Evolutionary conservation across 2,113 vertebrate species (phyloP), one percentile per base, ranked within the genome.

Genomic region (Oncorhynchus gorbuscha): DNA sequence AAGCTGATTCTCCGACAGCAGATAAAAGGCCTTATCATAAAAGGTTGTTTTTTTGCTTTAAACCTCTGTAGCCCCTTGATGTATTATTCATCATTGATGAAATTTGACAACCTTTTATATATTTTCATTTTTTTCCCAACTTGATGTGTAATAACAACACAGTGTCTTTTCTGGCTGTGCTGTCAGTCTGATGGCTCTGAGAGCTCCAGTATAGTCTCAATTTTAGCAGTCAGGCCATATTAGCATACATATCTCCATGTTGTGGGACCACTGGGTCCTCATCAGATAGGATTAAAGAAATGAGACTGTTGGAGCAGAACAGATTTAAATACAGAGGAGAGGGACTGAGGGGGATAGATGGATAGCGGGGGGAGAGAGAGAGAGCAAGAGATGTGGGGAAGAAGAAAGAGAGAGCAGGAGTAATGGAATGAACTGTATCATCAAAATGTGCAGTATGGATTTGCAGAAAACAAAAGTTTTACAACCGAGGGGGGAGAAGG

Each of bases 391-490:
- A 58, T 18, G 55, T 4, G 55, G 55, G 20, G 55, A 58, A 16
- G 55, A 20, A 58, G 39, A 11, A 45, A 45, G 39, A 45, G 39
- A 67, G 26, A 65, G 26, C 3, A 11, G 26, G 24, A 30, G 30
- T 14, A 55, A 55, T 55, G 51, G 51, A 5, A 18, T 55, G 16
- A 55, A 14, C 51, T 55, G 12, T 5, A 55, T 55, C 51, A 18
- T 55, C 51, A 55, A 55, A 18, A 55, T 55, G 51, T 45, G 39
- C 39, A 11, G 39, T 18, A 89, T 78, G 79, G 83, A 84, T 84
- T 85, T 83, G 76, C 48, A 78, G 35, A 87, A 73, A 83, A 76
- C 79, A 35, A 49, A 69, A 22, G 24, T 24, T 59, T 49, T 61
- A 76, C 1, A 48, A 64, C 0, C 48, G 65, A 3, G 28, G 18